Conservation (phyloP, 2,888 invertebrate species). For the Tenodera sinensis region DNA sequence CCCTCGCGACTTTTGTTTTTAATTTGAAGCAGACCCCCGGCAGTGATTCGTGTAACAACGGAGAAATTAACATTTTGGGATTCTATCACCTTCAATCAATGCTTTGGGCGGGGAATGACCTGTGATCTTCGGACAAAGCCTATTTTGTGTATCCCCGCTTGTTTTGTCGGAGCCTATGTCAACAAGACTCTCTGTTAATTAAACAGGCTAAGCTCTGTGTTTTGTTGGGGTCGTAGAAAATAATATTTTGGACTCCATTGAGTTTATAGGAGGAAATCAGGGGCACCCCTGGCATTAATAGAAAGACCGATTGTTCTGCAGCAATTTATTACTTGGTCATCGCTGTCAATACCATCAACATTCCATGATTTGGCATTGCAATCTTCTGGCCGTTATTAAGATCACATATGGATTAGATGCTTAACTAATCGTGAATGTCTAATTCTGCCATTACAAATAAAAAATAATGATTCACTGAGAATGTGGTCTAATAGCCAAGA, state of each 20-base stretch:
- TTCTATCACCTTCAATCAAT: neutral
- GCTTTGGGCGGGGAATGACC: neutral
- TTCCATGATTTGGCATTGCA: no score
- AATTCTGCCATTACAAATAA: no score
- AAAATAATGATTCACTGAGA: no score
- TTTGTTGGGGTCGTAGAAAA: neutral
- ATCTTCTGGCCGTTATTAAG: no score
- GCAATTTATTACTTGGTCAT: no score
- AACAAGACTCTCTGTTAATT: neutral
- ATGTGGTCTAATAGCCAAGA: no score
- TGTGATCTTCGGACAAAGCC: neutral
- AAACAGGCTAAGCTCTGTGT: neutral
- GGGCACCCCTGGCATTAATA: no score
- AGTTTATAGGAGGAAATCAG: neutral
- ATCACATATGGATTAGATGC: no score
- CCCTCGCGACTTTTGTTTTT: conserved; percentile 3
- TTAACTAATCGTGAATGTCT: no score
- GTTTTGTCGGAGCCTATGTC: neutral
- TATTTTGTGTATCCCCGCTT: neutral
- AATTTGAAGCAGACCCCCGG: neutral
- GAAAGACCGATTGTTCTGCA: no score
- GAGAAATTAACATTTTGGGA: conserved; percentile 9
- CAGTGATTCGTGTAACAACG: neutral
- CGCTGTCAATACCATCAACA: no score
- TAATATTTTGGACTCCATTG: neutral